Evolutionary conservation across 2,797 vertebrate species (phyloP).

Genomic region (Trematomus bernacchii): DNA sequence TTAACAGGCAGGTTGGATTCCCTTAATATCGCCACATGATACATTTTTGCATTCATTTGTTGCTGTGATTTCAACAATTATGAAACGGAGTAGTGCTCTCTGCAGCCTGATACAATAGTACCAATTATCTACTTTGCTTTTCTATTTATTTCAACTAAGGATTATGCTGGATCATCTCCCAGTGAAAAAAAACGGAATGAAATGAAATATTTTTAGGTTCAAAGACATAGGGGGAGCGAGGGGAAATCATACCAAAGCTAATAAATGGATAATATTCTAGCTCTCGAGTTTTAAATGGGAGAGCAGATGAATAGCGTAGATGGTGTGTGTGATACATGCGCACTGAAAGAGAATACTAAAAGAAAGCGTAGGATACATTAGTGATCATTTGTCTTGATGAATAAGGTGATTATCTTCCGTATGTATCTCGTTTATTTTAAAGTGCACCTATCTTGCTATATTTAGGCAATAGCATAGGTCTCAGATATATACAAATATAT

Average conservation of each 20-base stretch:
- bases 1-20: not conserved
- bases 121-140: constrained; percentile 11
- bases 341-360: constrained; percentile 25
- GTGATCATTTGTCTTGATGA: constrained; percentile 21
- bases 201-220: constrained; percentile 15
- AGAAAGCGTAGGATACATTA: constrained; percentile 7
- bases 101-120: constrained; percentile 21
- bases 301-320: constrained; percentile 9
- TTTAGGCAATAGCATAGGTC: no score
- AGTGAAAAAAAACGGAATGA: constrained; percentile 14
- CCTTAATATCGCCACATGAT: not conserved
- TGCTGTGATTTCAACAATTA: constrained; percentile 8
- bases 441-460: no score
- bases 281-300: constrained; percentile 16
- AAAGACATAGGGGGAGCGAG: not conserved
- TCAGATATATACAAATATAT: no score
- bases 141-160: constrained; percentile 22
- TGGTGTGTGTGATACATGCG: constrained; percentile 2
- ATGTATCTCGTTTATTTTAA: constrained; percentile 35
- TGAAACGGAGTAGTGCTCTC: constrained; percentile 5
- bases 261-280: constrained; percentile 31
- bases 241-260: constrained; percentile 14
- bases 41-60: not conserved
- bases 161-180: constrained; percentile 13
- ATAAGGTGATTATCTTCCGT: constrained; percentile 33